Evolutionary conservation across 2,797 vertebrate species (phyloP), one percentile per base, ranked within the genome.

Genomic region (Agapornis canus): DNA sequence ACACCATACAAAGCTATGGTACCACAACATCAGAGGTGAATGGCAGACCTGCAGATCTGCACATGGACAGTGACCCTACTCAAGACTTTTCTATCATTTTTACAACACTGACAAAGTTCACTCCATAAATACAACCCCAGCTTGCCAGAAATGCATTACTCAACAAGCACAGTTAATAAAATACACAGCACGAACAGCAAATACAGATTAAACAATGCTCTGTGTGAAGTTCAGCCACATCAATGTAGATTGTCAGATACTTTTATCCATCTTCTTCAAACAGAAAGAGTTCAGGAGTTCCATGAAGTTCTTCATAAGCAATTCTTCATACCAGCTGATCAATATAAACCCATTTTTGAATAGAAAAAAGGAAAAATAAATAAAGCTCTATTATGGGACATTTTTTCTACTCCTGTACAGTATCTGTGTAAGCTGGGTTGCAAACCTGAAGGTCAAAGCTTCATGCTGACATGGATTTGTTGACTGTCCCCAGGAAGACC

Each of bases 11-110:
- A 5, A 13, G 6, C 11, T 43, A 25, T 4, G 18, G 11, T 18
- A 79, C 22, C 71, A 79, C 66, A 68, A 14, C 9, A 45, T 3
- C 25, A 57, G 17, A 59, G 54, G 66, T 5, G 8, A 63, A 82
- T 13, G 3, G 1, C 7, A 23, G 21, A 13, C 35, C 18, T 59
- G 19, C 22, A n/a, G 21, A 11, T n/a, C 18, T 59, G 19, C 27
- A 32, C 0, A 0, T 5, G 20, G 25, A 69, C 22, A 63, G 61
- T 3, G 12, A 49, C 27, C 29, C 47, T 29, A 39, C 22, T 9
- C 60, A 54, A 37, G 35, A 52, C 37, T 83, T 81, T 54, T 75
- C 59, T 25, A 25, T 12, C 27, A 48, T 22, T 82, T 82, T 63
- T 63, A 81, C 31, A 75, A 25, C 16, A 69, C 11, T 31, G 6